Conservation (phyloP, 2,888 invertebrate genomes). For the Sympetrum striolatum region DNA sequence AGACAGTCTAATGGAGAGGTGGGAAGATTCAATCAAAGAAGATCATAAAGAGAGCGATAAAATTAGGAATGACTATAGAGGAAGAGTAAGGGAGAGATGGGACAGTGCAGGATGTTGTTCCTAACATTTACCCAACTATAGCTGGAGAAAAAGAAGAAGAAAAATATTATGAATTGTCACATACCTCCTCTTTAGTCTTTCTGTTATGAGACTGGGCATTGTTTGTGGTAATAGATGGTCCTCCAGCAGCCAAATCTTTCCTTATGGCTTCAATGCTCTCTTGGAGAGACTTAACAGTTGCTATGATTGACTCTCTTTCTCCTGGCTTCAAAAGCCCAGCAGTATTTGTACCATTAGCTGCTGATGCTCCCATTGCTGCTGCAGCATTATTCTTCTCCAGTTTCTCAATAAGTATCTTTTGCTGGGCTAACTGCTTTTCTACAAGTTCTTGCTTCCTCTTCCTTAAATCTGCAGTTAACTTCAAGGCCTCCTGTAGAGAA, state of each 20-base stretch:
- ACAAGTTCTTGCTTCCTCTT: conserved; percentile 85
- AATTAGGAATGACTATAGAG: no score
- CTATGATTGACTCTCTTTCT: conserved; percentile 77
- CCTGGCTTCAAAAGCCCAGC: conserved; percentile 63
- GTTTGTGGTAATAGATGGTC: conserved; percentile 56
- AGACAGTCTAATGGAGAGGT: no score
- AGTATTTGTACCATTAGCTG: conserved; percentile 9
- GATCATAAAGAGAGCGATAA: no score
- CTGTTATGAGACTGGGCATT: conserved; percentile 62
- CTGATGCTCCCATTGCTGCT: conserved; percentile 52
- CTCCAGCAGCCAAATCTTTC: conserved; percentile 67
- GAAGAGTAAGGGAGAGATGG: no score
- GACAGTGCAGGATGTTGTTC: no score
- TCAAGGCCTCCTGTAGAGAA: conserved; percentile 68
- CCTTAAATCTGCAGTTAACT: conserved; percentile 80
- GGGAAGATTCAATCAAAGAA: no score
- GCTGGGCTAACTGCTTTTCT: conserved; percentile 88
- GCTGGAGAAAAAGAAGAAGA: no score
- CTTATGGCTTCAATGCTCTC: conserved; percentile 81
- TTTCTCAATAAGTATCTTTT: conserved; percentile 81
- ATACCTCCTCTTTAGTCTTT: conserved; percentile 76
- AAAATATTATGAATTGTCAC: not conserved
- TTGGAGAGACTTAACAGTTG: conserved; percentile 82
- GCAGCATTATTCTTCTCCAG: conserved; percentile 72
- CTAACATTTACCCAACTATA: no score